Evolutionary conservation across 2,797 vertebrate species (phyloP).

Genomic region (Melanotaenia boesemani): DNA sequence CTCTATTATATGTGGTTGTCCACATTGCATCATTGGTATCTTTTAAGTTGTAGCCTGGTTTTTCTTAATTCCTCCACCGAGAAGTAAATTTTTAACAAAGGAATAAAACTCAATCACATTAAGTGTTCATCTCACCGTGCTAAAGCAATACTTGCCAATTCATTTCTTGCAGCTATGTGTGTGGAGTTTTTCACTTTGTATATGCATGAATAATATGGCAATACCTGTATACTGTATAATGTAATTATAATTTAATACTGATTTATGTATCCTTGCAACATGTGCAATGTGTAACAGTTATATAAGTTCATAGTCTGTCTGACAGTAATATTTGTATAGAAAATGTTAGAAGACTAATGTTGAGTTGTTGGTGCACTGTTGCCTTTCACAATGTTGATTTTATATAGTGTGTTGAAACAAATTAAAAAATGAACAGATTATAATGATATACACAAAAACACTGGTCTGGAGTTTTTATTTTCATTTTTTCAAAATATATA

Average conservation of each 20-base stretch:
- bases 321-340: constrained; percentile 43
- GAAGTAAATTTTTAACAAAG: neutral
- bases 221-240: constrained; percentile 59
- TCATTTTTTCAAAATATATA: neutral
- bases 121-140: constrained; percentile 16
- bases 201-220: constrained; percentile 77
- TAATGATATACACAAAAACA: constrained; percentile 20
- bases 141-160: constrained; percentile 48
- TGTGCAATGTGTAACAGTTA: constrained; percentile 57
- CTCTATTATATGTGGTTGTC: neutral
- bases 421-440: constrained; percentile 57
- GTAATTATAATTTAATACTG: constrained; percentile 64
- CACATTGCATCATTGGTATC: neutral
- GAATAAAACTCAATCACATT: constrained; percentile 1
- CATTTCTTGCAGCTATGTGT: constrained; percentile 60
- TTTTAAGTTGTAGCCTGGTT: neutral
- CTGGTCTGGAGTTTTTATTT: neutral
- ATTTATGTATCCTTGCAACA: constrained; percentile 51
- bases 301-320: constrained; percentile 38
- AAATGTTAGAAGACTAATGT: constrained; percentile 43
- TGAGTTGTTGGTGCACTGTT: constrained; percentile 69
- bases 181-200: constrained; percentile 57
- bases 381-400: constrained; percentile 56
- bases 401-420: constrained; percentile 55
- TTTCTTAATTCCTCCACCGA: neutral